phyloP scores from a whole-genome alignment of 2,888 invertebrate genomes.

The Parnassius mnemosyne region DNA sequence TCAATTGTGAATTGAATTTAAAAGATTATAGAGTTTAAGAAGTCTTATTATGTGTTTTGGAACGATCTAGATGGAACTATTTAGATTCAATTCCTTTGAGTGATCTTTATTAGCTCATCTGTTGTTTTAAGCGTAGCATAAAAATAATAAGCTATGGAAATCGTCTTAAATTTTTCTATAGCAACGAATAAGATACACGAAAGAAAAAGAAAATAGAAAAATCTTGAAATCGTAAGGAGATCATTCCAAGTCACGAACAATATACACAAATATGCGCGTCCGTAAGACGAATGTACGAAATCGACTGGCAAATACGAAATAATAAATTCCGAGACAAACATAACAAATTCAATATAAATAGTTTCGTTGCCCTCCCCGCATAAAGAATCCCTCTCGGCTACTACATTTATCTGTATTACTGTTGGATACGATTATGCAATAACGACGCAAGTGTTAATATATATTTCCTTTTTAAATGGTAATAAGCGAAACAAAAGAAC shows the following conservation, averaged over 20 bases:
- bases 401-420: slow-evolving; percentile 44
- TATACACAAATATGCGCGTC: slow-evolving; percentile 21
- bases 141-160: no score
- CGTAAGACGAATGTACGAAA: slow-evolving; percentile 28
- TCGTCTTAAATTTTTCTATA: no score
- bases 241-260: slow-evolving; percentile 5
- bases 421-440: slow-evolving; percentile 38
- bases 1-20: no score
- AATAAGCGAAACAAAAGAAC: no score
- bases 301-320: slow-evolving; percentile 36
- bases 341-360: slow-evolving; percentile 44
- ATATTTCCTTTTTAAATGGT: no score
- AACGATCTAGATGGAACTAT: no score
- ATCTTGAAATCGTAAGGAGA: slow-evolving; percentile 4
- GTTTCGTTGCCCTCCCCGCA: slow-evolving; percentile 34
- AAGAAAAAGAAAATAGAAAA: neutral
- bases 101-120: no score
- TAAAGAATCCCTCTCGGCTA: slow-evolving; percentile 34
- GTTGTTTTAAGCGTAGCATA: no score
- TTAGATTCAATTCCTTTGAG: no score
- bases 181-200: no score
- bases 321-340: slow-evolving; percentile 39
- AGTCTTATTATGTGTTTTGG: no score
- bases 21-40: no score
- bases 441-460: neutral